Evolutionary conservation across 2,113 vertebrate genomes (phyloP), one percentile per base, ranked within the genome.

Genomic region (Passer domesticus): DNA sequence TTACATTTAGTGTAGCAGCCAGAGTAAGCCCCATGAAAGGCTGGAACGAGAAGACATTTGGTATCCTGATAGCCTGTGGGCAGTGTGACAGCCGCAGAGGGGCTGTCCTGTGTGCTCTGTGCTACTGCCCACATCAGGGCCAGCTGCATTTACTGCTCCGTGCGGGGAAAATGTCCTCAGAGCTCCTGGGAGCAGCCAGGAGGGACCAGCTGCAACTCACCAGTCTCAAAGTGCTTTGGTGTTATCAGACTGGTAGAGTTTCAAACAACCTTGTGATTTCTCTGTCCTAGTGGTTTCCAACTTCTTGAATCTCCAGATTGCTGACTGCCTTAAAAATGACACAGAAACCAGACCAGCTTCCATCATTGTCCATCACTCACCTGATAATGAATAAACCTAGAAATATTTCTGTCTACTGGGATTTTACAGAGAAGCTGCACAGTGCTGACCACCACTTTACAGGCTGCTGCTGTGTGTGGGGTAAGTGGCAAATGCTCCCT

Each of bases 1-100:
- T 94, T 94, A 87, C 92, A 94, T 96, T 96, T 92, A 94, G 97
- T 95, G 90, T 23, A 91, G 97, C 97, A 96, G 94, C 97, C 95
- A 91, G 72, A 91, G 39, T 83, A 83, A 92, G 85, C 73, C 73
- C 73, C 49, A 7, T 89, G 73, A 76, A 87, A 80, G 89, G 70
- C 35, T 80, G 75, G 82, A 87, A 83, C 84, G 80, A 75, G 58
- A 76, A 83, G 81, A 46, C 53, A 41, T 79, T 89, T 79, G 90
- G 62, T 86, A 31, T 81, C 70, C 87, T 7, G 25, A 44, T 87
- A 83, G 94, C 90, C 72, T 76, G 91, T 73, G 82, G 89, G 81
- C 91, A 88, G 72, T 43, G 27, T 47, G 86, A 93, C 87, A 95
- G 93, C 92, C 91, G 63, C 89, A 50, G 67, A 47, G 67, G 52